These are phyloP conservation scores for Tuberolachnus salignus DNA, from an alignment of 2,888 invertebrate genomes.

Conservation along the genomic window DNA sequence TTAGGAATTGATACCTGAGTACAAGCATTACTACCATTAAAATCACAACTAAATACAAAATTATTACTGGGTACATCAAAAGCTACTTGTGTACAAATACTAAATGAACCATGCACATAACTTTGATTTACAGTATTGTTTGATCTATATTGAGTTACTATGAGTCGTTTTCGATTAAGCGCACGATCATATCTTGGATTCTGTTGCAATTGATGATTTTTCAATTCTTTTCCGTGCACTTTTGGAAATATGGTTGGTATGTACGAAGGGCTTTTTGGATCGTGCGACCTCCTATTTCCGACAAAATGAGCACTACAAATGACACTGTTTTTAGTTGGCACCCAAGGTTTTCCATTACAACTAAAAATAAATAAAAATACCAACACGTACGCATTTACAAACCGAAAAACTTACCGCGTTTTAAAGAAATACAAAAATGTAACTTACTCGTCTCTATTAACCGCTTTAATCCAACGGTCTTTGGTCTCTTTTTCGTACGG, in stretches of 20 bases:
- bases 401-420: neutral
- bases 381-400: neutral
- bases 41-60: conserved; percentile 18
- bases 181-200: neutral
- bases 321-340: neutral
- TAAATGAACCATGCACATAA: conserved; percentile 6
- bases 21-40: neutral
- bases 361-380: neutral
- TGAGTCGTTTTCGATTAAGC: too few relatives aligned
- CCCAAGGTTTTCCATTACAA: neutral
- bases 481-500: too few relatives aligned
- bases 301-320: neutral
- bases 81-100: conserved; percentile 17
- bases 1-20: neutral
- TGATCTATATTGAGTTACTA: neutral
- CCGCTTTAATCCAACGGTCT: neutral
- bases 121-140: neutral
- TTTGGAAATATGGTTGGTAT: conserved; percentile 15
- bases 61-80: conserved; percentile 14
- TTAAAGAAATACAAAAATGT: neutral
- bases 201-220: neutral
- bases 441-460: neutral
- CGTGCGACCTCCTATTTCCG: too few relatives aligned
- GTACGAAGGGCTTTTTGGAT: neutral
- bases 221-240: neutral